Evolutionary conservation across 2,888 invertebrate species (phyloP), one percentile per base, ranked within the genome.

Genomic region (Ichneumoninae sp.): DNA sequence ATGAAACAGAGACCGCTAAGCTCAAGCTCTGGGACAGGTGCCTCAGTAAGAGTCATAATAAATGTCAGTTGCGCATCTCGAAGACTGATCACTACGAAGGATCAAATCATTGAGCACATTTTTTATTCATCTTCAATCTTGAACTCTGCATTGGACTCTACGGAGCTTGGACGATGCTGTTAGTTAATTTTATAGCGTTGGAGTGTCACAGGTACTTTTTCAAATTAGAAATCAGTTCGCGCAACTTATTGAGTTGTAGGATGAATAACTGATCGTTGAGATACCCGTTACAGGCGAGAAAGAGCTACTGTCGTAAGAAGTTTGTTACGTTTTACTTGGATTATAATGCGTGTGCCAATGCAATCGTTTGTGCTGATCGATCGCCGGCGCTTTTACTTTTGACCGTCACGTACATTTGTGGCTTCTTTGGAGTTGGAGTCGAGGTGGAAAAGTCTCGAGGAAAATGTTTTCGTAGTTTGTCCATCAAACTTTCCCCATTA

Each of bases 401-500:
- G 36, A 70, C 10, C 63, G 6, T 52, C n/a, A n/a, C 22, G 47
- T 66, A 36, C 30, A 33, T 30, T 63, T 16, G 30, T 30, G 33
- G 16, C 26, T 1, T 63, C 30, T 30, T 63, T 33, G 33, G 74
- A 74, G 54, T 57, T 36, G 76, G 44, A 16, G 71, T 85, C 40
- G 54, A 57, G 16, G 26, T 44, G 26, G 60, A 50, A 65, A 81
- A 74, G 47, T 68, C 60, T 33, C 66, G 60, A 68, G 63, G 44
- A 77, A 73, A 77, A 66, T 83, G 69, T 83, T 80, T 75, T 52
- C 36, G 36, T 57, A 75, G 36, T 75, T 83, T 83, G 66, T 77
- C 84, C 83, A 85, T 88, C 85, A 83, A 88, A 85, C 73, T 88
- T 88, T 86, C 75, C 77, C 85, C 83, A 87, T 86, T 88, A 88